phyloP scores from a whole-genome alignment of 1,140 invertebrate genomes.

The Stegodyphus mimosarum region DNA sequence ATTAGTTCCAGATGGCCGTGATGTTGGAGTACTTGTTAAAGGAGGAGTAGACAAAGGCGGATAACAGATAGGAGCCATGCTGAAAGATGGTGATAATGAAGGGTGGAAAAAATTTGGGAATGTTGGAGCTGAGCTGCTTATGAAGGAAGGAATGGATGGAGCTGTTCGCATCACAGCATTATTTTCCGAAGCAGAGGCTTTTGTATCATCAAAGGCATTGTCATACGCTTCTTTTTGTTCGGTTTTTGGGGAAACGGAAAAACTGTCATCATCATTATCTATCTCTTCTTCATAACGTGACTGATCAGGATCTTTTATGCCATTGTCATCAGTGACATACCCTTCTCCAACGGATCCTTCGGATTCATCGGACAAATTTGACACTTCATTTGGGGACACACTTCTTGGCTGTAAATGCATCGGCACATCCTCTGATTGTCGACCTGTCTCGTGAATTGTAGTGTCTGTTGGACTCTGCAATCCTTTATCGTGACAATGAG shows the following conservation, averaged over 20 bases:
- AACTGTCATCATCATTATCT: conserved; percentile 67
- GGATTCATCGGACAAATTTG: conserved; percentile 53
- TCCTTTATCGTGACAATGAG: conserved; percentile 38
- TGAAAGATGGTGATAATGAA: conserved; percentile 45
- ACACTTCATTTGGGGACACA: conserved; percentile 55
- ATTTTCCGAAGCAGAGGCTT: conserved; percentile 27
- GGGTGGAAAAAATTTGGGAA: conserved; percentile 55
- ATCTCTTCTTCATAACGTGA: conserved; percentile 67
- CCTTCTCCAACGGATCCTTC: conserved; percentile 30
- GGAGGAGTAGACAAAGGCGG: conserved; percentile 54
- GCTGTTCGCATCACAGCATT: conserved; percentile 16
- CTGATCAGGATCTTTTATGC: conserved; percentile 38
- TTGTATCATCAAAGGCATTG: conserved; percentile 40
- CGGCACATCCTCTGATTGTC: conserved; percentile 32
- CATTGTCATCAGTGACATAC: conserved; percentile 49
- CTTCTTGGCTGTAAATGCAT: conserved; percentile 23
- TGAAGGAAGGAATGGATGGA: conserved; percentile 31
- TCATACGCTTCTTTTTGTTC: conserved; percentile 50
- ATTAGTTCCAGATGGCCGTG: conserved; percentile 19
- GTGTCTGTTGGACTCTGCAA: conserved; percentile 7
- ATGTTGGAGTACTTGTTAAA: conserved; percentile 45
- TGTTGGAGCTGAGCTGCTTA: conserved; percentile 42
- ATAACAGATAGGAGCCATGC: conserved; percentile 29
- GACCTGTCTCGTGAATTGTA: conserved; percentile 11
- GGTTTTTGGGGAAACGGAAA: conserved; percentile 51